Percentiles rank a stretch among this genome's conserved stretches.
phyloP scores from a whole-genome alignment of 2,797 vertebrate genomes.

The Nyctibius grandis region DNA sequence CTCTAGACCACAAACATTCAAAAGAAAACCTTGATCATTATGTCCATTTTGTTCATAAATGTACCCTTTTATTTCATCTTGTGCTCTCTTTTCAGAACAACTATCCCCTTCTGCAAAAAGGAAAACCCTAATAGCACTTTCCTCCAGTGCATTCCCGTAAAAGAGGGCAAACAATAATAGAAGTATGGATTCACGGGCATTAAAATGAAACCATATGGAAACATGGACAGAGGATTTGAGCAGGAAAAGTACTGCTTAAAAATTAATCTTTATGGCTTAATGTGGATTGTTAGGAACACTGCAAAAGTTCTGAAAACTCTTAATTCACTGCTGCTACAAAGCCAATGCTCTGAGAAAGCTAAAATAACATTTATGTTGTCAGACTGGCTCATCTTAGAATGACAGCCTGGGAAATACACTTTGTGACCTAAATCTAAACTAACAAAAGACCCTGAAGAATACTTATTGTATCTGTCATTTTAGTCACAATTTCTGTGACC shows the following conservation, averaged over 20 bases:
- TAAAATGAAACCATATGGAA: slow-evolving; percentile 55
- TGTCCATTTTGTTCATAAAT: slow-evolving; percentile 13
- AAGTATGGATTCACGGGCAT: not conserved
- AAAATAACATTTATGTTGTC: not conserved
- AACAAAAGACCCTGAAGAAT: slow-evolving; percentile 13
- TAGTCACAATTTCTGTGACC: slow-evolving; percentile 5
- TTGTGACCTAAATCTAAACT: slow-evolving; percentile 24
- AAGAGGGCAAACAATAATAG: not conserved
- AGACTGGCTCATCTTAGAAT: not conserved
- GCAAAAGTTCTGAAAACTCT: slow-evolving; percentile 17
- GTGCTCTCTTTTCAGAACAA: slow-evolving; percentile 4
- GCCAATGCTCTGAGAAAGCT: not conserved
- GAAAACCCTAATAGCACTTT: slow-evolving; percentile 8
- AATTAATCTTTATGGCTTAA: slow-evolving; percentile 30
- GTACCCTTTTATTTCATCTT: slow-evolving; percentile 5
- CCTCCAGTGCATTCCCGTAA: not conserved
- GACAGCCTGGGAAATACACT: not conserved
- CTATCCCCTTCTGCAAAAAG: not conserved
- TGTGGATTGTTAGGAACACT: not conserved
- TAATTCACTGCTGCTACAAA: not conserved
- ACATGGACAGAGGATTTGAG: not conserved
- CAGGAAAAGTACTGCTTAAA: slow-evolving; percentile 38
- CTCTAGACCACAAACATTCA: not conserved
- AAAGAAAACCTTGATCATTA: not conserved
- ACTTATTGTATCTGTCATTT: not conserved